Conservation (phyloP, 2,797 vertebrate species). For the Melopsittacus undulatus region DNA sequence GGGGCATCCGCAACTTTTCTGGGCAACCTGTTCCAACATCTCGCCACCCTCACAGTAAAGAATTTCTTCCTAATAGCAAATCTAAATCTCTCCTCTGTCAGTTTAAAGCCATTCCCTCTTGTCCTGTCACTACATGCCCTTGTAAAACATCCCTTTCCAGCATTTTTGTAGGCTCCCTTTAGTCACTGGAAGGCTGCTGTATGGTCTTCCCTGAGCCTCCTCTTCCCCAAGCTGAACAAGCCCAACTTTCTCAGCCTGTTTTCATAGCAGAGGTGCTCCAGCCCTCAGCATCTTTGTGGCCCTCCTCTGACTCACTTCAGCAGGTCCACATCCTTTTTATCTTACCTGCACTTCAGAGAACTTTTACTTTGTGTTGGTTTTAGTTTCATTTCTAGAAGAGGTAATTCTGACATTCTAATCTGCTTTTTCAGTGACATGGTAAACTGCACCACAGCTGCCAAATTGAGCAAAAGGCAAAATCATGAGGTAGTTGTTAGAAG, state of each 20-base stretch:
- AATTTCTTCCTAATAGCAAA: background rate
- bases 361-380: background rate
- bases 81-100: background rate
- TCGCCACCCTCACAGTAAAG: background rate
- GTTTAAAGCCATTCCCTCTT: background rate
- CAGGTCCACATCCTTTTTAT: background rate
- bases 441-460: background rate
- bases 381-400: background rate
- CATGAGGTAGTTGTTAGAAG: background rate
- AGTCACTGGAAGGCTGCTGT: background rate
- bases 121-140: background rate
- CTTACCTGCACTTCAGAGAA: background rate
- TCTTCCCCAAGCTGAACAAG: background rate
- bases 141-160: background rate
- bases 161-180: background rate
- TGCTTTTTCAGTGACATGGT: background rate
- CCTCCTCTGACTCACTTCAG: background rate
- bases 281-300: background rate
- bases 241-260: background rate
- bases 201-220: background rate
- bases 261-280: background rate
- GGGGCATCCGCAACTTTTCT: background rate
- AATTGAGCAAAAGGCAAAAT: background rate
- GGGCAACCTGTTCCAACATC: background rate
- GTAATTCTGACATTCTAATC: background rate